Percentiles rank a stretch among this genome's conserved stretches.
Conservation (phyloP, 2,797 vertebrate genomes). For the Girardinus metallicus region DNA sequence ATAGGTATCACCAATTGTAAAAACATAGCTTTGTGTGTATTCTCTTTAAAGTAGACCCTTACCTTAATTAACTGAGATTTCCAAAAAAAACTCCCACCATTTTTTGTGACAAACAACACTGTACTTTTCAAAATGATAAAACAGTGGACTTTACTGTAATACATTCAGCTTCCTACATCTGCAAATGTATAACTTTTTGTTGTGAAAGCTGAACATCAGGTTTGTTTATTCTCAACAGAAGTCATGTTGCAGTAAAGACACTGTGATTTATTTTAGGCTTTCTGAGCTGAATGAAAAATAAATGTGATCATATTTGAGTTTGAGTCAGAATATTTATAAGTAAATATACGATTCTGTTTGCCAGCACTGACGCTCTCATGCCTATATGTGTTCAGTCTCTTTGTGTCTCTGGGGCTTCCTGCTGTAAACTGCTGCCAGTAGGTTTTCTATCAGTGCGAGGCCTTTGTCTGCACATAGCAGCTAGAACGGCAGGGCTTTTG, state of each 20-base stretch:
- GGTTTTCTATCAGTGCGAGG: constrained; percentile 37
- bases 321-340: not conserved
- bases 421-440: constrained; percentile 39
- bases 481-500: constrained; percentile 15
- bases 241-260: constrained; percentile 6
- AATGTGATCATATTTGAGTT: not conserved
- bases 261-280: not conserved
- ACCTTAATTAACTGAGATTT: not conserved
- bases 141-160: not conserved
- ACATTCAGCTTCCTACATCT: not conserved
- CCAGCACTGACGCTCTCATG: not conserved
- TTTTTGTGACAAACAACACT: not conserved
- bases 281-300: constrained; percentile 7
- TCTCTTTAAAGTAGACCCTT: not conserved
- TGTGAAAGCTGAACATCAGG: constrained; percentile 24
- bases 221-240: not conserved
- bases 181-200: not conserved
- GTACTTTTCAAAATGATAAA: not conserved
- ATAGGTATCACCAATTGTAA: not conserved
- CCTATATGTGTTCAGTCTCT: not conserved
- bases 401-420: constrained; percentile 17
- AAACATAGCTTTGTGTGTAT: not conserved
- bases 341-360: not conserved
- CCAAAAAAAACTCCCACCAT: not conserved
- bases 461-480: constrained; percentile 26